Base-by-base conservation (phyloP, 2,888 invertebrate genomes). In the Petrophora chlorosata region DNA sequence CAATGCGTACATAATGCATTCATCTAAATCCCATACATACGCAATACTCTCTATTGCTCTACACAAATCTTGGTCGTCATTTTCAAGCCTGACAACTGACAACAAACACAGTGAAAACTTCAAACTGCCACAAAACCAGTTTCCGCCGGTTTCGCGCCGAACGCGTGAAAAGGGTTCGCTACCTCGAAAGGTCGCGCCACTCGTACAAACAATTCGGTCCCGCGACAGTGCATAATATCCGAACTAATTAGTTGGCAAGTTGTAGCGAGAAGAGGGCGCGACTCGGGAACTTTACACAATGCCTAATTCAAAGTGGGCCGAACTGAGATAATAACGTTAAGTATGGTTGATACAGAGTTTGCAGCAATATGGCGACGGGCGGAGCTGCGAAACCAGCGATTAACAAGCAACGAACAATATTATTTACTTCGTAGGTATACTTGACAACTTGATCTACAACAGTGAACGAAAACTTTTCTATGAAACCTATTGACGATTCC, bases 291-390 rank as follows among this genome's bases (percentile, higher is more conserved):
- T 50, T 50, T 23, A 43, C 26, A 63, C 64, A 70, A 65, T 65
- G 59, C 59, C 60, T 63, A 59, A 63, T 65, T 60, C 47, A 53
- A 63, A 61, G 57, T 59, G 52, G 57, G 59, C 60, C 50, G 53
- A 61, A 62, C 56, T 56, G 49, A 54, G 56, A 59, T 65, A 63
- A 65, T 63, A 60, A 56, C 49, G 56, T 65, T 63, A 65, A 67
- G 63, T 61, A 59, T 50, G 53, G 53, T 56, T 59, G 60, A 61
- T 59, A 61, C 59, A 40, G 50, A 53, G 55, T 57, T 61, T 49
- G 49, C 36, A 51, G 47, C 54, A 29, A 41, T 48, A 56, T 52
- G 56, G 53, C 48, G 16, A n/a, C n/a, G 14, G 10, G 16, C 28
- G 29, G 33, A 43, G 54, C 54, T 30, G 12, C n/a, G n/a, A 15